Evolutionary conservation across 1,140 invertebrate genomes (phyloP), one percentile per base, ranked within the genome.

Genomic region (Apis dorsata): DNA sequence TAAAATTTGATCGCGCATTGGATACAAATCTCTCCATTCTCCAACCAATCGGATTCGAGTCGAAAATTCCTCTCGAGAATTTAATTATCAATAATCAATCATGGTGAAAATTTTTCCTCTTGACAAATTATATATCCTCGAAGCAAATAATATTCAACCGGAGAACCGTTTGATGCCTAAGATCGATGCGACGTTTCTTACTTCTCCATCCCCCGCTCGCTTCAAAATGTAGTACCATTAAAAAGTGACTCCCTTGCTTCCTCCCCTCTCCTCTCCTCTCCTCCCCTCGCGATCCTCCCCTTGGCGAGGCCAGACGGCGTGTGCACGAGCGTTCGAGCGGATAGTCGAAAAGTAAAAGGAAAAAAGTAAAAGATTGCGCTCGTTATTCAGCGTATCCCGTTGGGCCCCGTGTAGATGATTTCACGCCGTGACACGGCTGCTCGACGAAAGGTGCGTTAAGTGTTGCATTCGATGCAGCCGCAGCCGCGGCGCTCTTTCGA

Each of bases 321-420:
- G 79, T 84, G 55, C 55, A 74, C 71, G 71, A 66, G 83, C 78
- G 78, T 84, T 79, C 83, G 62, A 75, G 71, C 79, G 68, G 66
- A 62, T 74, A 81, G 83, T 82, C 83, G 79, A 82, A 75, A 76
- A 82, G 72, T 70, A 68, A 84, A 76, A 84, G 55, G 59, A 53
- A 62, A 76, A 21, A 44, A 19, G 65, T 55, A 60, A 81, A 44
- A 81, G 80, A 81, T 81, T 21, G 79, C 79, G 83, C 79, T 85
- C 83, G 79, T 85, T 85, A 85, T 81, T 85, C 83, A 72, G 53
- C 83, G 79, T 74, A 63, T 71, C 59, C 65, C 55, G 79, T 79
- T 77, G 72, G 59, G 51, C 28, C 34, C 34, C 63, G 71, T 49
- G 83, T 69, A 74, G 79, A 85, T 82, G 83, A 82, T 75, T 84